Percentiles rank a stretch among this genome's conserved stretches.
phyloP scores from a whole-genome alignment of 2,113 vertebrate genomes.

The Ptychochromis oligacanthus region DNA sequence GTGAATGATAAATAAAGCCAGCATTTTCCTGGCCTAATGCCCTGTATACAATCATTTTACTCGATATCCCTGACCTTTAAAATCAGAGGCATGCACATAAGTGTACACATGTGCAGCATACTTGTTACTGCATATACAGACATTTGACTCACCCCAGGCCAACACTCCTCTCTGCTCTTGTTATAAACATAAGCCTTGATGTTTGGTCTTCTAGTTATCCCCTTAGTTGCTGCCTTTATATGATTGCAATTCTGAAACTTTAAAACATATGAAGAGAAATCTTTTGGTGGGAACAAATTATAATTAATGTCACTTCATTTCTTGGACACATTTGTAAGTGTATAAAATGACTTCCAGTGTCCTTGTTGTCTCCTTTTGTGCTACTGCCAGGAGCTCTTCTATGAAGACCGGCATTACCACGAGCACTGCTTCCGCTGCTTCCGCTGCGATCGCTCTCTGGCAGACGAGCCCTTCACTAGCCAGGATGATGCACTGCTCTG shows the following conservation, averaged over 20 bases:
- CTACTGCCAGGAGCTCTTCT: conserved; percentile 90
- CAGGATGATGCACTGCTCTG: conserved; percentile 93
- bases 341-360: conserved; percentile 4
- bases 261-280: not conserved
- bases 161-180: conserved; percentile 4
- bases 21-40: conserved; percentile 42
- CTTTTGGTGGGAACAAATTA: not conserved
- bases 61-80: conserved; percentile 8
- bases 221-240: not conserved
- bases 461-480: conserved; percentile 95
- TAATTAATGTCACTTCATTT: not conserved
- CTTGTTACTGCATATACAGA: conserved; percentile 31
- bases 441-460: conserved; percentile 93
- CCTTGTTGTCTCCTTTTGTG: conserved; percentile 1
- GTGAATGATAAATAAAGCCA: conserved; percentile 32
- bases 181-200: conserved; percentile 9
- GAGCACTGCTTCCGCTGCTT: conserved; percentile 98
- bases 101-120: not conserved
- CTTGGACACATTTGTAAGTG: not conserved
- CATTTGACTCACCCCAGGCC: conserved; percentile 26
- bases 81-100: not conserved
- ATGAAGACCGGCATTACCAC: conserved; percentile 95
- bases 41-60: conserved; percentile 17
- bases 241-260: not conserved
- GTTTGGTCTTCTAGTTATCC: not conserved